Percentiles rank a stretch among this genome's conserved stretches.
Conservation (phyloP, 2,113 vertebrate species). For the Paratilapia polleni region DNA sequence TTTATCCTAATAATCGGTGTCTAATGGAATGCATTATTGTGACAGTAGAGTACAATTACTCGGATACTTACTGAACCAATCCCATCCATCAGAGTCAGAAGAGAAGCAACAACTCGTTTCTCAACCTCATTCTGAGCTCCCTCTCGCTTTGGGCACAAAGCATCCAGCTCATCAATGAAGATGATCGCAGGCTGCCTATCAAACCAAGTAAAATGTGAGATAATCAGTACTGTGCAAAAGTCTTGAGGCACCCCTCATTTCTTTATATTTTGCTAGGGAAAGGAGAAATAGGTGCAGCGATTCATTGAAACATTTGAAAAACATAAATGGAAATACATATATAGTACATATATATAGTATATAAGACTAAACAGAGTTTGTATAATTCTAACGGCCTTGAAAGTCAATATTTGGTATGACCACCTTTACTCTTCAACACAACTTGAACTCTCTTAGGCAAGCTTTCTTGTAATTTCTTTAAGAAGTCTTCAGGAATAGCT, state of each 20-base stretch:
- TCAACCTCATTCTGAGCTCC: constrained; percentile 96
- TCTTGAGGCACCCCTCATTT: too few relatives aligned
- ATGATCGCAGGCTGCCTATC: constrained; percentile 89
- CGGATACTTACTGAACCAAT: constrained; percentile 87
- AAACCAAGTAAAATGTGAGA: background rate
- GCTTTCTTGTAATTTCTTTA: background rate
- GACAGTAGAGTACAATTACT: background rate
- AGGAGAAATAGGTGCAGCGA: too few relatives aligned
- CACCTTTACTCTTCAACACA: background rate
- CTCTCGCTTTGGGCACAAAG: constrained; percentile 93
- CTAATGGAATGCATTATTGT: background rate
- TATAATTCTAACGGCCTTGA: too few relatives aligned
- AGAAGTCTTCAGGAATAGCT: background rate
- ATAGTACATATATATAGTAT: too few relatives aligned
- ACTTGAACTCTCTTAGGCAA: background rate
- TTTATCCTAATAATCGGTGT: too few relatives aligned
- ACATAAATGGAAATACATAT: background rate
- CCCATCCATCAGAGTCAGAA: constrained; percentile 96
- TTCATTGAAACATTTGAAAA: background rate
- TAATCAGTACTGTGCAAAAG: background rate
- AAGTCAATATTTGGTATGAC: background rate
- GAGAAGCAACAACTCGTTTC: constrained; percentile 92
- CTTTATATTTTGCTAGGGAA: too few relatives aligned
- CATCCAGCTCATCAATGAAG: constrained; percentile 97
- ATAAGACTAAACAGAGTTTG: too few relatives aligned